Conservation (phyloP, 2,113 vertebrate species). For the Notarius quadriscutis region DNA sequence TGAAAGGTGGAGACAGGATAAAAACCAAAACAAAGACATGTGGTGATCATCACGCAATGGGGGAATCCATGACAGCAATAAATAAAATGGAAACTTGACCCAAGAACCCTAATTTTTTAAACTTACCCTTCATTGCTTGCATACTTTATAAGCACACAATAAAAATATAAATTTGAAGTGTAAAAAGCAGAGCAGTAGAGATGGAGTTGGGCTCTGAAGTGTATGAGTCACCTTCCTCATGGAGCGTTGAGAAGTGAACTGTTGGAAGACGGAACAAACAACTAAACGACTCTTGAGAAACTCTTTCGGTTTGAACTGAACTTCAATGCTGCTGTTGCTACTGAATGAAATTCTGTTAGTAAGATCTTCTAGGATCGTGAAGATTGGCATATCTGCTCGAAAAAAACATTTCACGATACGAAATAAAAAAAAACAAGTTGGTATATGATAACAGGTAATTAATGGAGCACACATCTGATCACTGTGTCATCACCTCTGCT, state of each 20-base stretch:
- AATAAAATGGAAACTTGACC: neutral
- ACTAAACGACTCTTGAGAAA: neutral
- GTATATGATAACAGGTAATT: slow-evolving; percentile 35
- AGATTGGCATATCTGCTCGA: neutral
- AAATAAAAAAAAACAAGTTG: neutral
- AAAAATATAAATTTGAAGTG: neutral
- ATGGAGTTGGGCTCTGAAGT: neutral
- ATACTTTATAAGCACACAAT: neutral
- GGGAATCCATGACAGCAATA: neutral
- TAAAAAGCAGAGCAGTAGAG: neutral
- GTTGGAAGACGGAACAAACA: neutral
- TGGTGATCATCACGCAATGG: neutral
- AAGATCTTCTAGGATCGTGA: neutral
- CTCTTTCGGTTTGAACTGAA: neutral
- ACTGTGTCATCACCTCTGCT: neutral
- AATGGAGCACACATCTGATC: slow-evolving; percentile 1
- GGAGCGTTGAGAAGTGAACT: neutral
- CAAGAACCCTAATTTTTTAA: neutral
- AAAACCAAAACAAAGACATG: neutral
- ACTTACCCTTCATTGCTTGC: neutral
- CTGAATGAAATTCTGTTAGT: neutral
- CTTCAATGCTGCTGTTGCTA: neutral
- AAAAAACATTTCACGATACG: too few relatives aligned
- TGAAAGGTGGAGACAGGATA: neutral
- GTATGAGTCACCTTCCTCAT: neutral